Percentiles rank a stretch among this genome's conserved stretches.
phyloP scores from a whole-genome alignment of 2,113 vertebrate genomes.

The Cairina moschata region DNA sequence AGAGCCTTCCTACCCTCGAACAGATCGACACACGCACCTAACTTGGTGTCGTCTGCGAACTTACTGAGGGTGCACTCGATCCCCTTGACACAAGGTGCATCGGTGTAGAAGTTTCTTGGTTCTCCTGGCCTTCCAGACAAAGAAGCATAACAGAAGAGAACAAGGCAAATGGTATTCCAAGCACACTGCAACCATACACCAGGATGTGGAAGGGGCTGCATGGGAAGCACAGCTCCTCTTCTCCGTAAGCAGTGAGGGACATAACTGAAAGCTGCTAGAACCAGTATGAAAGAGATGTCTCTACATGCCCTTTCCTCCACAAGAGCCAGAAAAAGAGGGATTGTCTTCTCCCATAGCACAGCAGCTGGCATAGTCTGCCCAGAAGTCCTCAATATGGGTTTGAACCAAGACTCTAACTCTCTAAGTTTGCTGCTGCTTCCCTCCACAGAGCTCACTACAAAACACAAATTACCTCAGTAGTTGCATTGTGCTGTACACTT shows the following conservation, averaged over 20 bases:
- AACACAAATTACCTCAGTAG: neutral
- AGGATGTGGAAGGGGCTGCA: rapidly evolving
- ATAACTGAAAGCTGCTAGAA: neutral
- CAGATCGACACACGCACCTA: too few relatives aligned
- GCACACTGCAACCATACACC: neutral
- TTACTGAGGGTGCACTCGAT: too few relatives aligned
- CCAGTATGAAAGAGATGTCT: neutral
- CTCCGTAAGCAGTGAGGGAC: neutral
- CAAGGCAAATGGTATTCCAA: neutral
- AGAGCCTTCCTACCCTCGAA: too few relatives aligned
- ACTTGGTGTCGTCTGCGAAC: too few relatives aligned
- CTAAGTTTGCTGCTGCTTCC: neutral
- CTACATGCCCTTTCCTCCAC: neutral
- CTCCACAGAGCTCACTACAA: neutral
- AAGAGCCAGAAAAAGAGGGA: neutral
- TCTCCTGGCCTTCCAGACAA: neutral
- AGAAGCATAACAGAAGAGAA: neutral
- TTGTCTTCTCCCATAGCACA: neutral
- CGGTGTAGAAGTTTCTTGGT: neutral
- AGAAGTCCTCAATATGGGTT: neutral
- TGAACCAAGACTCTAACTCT: neutral
- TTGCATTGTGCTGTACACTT: neutral
- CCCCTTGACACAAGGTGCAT: neutral
- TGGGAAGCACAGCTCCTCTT: neutral
- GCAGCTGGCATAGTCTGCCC: neutral